phyloP scores from a whole-genome alignment of 2,888 invertebrate genomes.

The Rosalia funebris region DNA sequence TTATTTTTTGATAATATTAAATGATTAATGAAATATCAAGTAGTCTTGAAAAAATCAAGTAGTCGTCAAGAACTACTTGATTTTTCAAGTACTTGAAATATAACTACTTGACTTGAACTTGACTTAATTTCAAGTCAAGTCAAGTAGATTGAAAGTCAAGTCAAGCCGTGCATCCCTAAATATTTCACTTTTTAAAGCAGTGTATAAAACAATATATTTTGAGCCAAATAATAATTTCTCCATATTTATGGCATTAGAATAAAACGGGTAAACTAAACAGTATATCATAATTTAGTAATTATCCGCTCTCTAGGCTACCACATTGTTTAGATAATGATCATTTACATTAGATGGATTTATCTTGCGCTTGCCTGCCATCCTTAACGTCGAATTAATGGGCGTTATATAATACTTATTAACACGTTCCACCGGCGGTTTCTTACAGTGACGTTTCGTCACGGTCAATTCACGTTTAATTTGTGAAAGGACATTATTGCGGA shows the following conservation, averaged over 20 bases:
- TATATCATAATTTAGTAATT: conserved; percentile 1
- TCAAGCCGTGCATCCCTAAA: too few species aligned
- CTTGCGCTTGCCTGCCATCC: conserved; percentile 1
- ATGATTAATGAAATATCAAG: too few species aligned
- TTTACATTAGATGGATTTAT: conserved; percentile 3
- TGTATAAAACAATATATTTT: too few species aligned
- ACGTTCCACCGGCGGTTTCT: conserved; percentile 7
- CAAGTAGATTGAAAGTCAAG: too few species aligned
- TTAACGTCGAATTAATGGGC: not conserved
- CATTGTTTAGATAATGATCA: conserved; percentile 6
- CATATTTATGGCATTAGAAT: not conserved
- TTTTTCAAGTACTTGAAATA: too few species aligned
- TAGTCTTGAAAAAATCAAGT: too few species aligned
- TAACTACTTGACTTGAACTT: too few species aligned
- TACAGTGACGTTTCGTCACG: conserved; percentile 1
- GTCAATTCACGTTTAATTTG: conserved; percentile 6
- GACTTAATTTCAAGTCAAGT: too few species aligned
- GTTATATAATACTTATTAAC: conserved; percentile 17
- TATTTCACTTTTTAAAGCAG: too few species aligned
- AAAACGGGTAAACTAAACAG: not conserved
- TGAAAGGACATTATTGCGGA: not conserved
- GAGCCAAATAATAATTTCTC: not conserved
- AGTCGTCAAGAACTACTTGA: too few species aligned
- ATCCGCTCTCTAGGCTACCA: conserved; percentile 11
- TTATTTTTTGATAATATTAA: too few species aligned